These are phyloP conservation scores for Anthopleura sola DNA, from an alignment of 64 coral and sea anemone genomes.

Conservation along the genomic window DNA sequence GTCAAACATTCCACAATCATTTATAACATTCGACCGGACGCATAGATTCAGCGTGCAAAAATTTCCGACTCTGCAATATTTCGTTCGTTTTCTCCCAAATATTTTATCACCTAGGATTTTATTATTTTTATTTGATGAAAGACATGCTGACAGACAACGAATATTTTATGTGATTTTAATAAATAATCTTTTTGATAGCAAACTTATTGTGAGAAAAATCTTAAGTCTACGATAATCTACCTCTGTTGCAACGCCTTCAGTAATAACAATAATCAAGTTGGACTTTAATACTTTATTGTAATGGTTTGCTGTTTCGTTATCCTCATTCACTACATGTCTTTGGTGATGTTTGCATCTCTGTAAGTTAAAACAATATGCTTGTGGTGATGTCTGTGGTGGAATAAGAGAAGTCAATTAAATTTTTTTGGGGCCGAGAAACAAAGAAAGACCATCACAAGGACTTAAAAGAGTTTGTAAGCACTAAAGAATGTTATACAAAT, in stretches of 20 bases:
- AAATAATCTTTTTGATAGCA: neutral
- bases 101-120: neutral
- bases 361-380: neutral
- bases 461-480: too few relatives aligned
- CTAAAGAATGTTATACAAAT: too few relatives aligned
- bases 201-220: too few relatives aligned
- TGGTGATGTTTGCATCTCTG: neutral
- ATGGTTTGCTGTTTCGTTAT: too few relatives aligned
- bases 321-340: neutral
- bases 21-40: neutral
- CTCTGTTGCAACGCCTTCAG: too few relatives aligned
- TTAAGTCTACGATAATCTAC: too few relatives aligned
- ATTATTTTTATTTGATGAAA: neutral
- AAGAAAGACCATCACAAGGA: too few relatives aligned
- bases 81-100: too few relatives aligned
- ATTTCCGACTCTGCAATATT: neutral
- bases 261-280: too few relatives aligned
- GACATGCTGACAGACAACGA: too few relatives aligned
- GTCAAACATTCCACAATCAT: neutral
- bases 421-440: too few relatives aligned
- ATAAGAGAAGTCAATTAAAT: neutral
- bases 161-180: neutral
- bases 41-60: neutral
- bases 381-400: neutral
- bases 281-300: too few relatives aligned